Evolutionary conservation across 1,140 invertebrate species (phyloP).

Genomic region (Drosophila bocqueti): DNA sequence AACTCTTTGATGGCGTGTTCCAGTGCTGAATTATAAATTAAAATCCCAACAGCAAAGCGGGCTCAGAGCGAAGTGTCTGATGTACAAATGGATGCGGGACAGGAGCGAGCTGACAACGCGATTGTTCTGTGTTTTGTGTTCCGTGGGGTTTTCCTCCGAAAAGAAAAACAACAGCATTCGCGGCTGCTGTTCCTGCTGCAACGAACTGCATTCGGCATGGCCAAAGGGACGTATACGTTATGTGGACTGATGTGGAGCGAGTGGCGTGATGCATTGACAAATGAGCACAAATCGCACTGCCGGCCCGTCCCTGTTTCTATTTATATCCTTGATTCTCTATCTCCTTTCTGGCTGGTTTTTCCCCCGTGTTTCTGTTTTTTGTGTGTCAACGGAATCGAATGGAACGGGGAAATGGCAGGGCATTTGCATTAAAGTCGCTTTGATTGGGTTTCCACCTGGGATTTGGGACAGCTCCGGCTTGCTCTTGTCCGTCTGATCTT

Average conservation of each 20-base stretch:
- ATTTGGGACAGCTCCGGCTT: conserved; percentile 16
- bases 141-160: conserved; percentile 28
- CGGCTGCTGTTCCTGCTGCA: conserved; percentile 8
- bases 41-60: conserved; percentile 50
- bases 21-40: conserved; percentile 64
- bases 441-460: conserved; percentile 28
- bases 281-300: conserved; percentile 67
- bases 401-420: conserved; percentile 11
- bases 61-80: conserved; percentile 32
- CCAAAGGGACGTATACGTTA: conserved; percentile 60
- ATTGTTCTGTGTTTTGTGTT: conserved; percentile 56
- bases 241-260: conserved; percentile 57
- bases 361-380: conserved; percentile 14
- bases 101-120: conserved; percentile 40
- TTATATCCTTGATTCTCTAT: conserved; percentile 27
- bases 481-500: conserved; percentile 13
- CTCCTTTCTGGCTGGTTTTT: conserved; percentile 11
- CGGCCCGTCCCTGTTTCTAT: conserved; percentile 41
- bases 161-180: conserved; percentile 23
- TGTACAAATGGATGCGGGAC: conserved; percentile 24
- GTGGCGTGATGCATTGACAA: conserved; percentile 48
- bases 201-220: conserved; percentile 25
- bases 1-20: conserved; percentile 37
- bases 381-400: conserved; percentile 27
- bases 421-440: conserved; percentile 43